Percentiles rank a stretch among this genome's conserved stretches.
phyloP scores from a whole-genome alignment of 2,888 invertebrate species.

The Elmis aenea region DNA sequence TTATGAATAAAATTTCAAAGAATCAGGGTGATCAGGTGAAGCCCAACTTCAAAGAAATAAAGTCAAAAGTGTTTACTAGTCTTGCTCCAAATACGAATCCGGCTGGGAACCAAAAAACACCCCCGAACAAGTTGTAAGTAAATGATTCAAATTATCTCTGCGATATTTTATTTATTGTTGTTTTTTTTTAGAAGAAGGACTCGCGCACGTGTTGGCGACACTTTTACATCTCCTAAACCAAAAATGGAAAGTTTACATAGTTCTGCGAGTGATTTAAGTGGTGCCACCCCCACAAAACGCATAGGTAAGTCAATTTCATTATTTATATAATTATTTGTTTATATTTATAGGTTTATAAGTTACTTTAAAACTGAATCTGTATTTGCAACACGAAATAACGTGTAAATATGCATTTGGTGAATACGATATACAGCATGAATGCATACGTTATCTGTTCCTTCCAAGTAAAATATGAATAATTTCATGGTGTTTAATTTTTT shows the following conservation, averaged over 20 bases:
- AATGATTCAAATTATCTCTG: not conserved
- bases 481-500: too few species aligned
- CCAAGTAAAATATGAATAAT: too few species aligned
- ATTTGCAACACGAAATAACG: too few species aligned
- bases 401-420: too few species aligned
- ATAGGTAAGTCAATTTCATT: constrained; percentile 47
- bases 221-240: constrained; percentile 50
- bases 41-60: constrained; percentile 76
- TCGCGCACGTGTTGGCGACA: constrained; percentile 53
- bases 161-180: constrained; percentile 1
- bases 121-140: constrained; percentile 39
- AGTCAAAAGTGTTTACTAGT: constrained; percentile 62
- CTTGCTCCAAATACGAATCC: constrained; percentile 19
- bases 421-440: too few species aligned
- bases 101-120: constrained; percentile 27
- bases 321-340: too few species aligned
- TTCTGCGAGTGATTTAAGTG: constrained; percentile 66
- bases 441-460: too few species aligned
- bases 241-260: constrained; percentile 57
- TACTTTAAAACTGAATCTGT: too few species aligned
- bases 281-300: constrained; percentile 43
- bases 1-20: constrained; percentile 76
- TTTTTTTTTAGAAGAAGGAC: constrained; percentile 44
- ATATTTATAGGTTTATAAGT: too few species aligned
- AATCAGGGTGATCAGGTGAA: constrained; percentile 65